Percentiles rank a stretch among this genome's conserved stretches.
Evolutionary conservation across 2,113 vertebrate genomes (phyloP).

Genomic region (Ahaetulla prasina): DNA sequence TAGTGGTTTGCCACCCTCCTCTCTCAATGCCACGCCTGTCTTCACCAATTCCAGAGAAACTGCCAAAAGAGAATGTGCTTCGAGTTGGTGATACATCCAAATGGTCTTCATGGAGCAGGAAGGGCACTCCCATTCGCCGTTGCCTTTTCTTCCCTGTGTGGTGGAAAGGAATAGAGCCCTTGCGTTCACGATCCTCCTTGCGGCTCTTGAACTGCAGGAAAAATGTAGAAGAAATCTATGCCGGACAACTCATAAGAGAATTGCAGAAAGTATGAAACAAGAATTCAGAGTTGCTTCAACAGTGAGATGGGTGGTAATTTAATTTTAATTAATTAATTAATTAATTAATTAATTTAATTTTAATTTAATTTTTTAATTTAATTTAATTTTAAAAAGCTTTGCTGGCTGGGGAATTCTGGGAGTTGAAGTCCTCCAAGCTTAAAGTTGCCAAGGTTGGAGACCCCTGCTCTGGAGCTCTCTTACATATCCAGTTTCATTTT

Average conservation of each 20-base stretch:
- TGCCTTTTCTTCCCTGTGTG: slow-evolving; percentile 91
- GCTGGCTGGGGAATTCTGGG: too few species aligned
- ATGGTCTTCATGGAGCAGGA: slow-evolving; percentile 93
- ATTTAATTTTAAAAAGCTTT: too few species aligned
- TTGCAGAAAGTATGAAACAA: neutral
- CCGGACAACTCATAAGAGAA: neutral
- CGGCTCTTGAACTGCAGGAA: slow-evolving; percentile 88
- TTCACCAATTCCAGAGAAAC: slow-evolving; percentile 92
- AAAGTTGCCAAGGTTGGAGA: too few species aligned
- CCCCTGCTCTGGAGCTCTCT: neutral
- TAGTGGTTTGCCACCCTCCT: slow-evolving; percentile 92
- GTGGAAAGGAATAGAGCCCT: slow-evolving; percentile 95
- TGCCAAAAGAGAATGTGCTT: slow-evolving; percentile 95
- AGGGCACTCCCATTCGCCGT: slow-evolving; percentile 91
- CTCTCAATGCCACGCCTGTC: slow-evolving; percentile 88
- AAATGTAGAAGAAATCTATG: neutral
- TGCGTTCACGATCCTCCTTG: slow-evolving; percentile 89
- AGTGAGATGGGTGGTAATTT: neutral
- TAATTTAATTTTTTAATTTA: too few species aligned
- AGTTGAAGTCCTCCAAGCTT: too few species aligned
- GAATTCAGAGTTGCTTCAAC: neutral
- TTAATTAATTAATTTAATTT: too few species aligned
- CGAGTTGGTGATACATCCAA: slow-evolving; percentile 94
- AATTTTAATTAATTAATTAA: too few species aligned
- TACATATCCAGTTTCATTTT: neutral